phyloP scores from a whole-genome alignment of 2,113 vertebrate genomes.

The Rhinichthys klamathensis region DNA sequence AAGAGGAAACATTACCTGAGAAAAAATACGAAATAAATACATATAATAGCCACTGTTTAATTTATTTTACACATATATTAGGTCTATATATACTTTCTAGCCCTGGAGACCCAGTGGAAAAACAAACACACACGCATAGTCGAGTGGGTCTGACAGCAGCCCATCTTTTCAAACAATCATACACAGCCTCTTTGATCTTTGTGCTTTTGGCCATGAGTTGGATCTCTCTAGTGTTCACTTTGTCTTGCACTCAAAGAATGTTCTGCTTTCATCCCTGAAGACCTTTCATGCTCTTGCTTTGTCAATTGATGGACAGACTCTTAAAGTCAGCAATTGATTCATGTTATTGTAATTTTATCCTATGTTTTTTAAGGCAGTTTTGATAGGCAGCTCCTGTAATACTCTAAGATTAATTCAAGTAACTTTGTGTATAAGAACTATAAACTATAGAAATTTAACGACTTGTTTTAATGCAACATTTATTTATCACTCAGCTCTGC shows the following conservation, averaged over 20 bases:
- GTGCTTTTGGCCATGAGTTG: not conserved
- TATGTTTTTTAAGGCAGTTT: too few species aligned
- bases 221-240: slow-evolving; percentile 11
- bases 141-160: slow-evolving; percentile 12
- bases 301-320: slow-evolving; percentile 5
- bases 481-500: not conserved
- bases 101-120: slow-evolving; percentile 9
- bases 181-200: slow-evolving; percentile 24
- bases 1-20: too few species aligned
- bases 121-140: not conserved
- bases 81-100: too few species aligned
- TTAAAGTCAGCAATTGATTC: not conserved
- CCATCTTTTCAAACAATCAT: not conserved
- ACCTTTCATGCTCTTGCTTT: slow-evolving; percentile 1
- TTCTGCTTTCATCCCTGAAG: slow-evolving; percentile 23
- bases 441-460: too few species aligned
- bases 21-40: too few species aligned
- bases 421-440: not conserved
- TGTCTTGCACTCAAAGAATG: not conserved
- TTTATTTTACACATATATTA: too few species aligned
- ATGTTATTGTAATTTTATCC: not conserved
- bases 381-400: too few species aligned
- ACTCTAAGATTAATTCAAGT: not conserved
- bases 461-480: too few species aligned
- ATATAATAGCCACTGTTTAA: too few species aligned